Base-by-base conservation (phyloP, 2,888 invertebrate genomes). In the Brachycybe producta region DNA sequence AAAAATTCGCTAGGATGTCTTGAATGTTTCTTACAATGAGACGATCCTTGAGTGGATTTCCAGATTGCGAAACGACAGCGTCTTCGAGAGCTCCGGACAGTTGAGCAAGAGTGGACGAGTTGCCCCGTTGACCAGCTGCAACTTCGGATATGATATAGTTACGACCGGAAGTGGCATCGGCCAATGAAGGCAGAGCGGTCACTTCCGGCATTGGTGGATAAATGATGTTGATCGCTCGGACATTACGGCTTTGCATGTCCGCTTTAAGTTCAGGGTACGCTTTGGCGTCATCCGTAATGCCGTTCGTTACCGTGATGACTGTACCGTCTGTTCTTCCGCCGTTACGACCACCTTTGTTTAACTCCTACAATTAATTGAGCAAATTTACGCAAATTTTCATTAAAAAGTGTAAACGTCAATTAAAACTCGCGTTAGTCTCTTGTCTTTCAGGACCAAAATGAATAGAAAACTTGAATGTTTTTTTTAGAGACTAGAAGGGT, bases 111-210 rank as follows among this genome's bases (percentile, higher is more conserved):
- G 55, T 52, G 27, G 55, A 53, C 5, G 55, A 53, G 21, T 52
- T 56, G 17, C 55, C 57, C 17, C 53, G 49, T 21, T 46, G 30
- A 19, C 57, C 55, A 30, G 54, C 52, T 23, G 57, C 58, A 30
- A 57, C 54, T 8, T 54, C 55, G 11, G 54, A 48, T 5, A 57
- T 54, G 45, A 57, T 52, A 17, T 53, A 49, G 43, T 57, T 56
- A 23, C 58, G 26, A 13, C 59, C 59, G 1, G 55, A 56, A 19
- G 59, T 59, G 4, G 51, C 55, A n/a, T 53, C 51, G 2, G 57
- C 57, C 15, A 60, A 51, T 19, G 52, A 54, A 11, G 57, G 57
- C 21, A 58, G 54, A 5, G 44, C 35, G 3, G 43, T 50, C 19
- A 44, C 27, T 36, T 50, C 50, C 15, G 43, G 50, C 35, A 44